Evolutionary conservation across 2,888 invertebrate genomes (phyloP), one percentile per base, ranked within the genome.

Genomic region (Epinotia demarniana): DNA sequence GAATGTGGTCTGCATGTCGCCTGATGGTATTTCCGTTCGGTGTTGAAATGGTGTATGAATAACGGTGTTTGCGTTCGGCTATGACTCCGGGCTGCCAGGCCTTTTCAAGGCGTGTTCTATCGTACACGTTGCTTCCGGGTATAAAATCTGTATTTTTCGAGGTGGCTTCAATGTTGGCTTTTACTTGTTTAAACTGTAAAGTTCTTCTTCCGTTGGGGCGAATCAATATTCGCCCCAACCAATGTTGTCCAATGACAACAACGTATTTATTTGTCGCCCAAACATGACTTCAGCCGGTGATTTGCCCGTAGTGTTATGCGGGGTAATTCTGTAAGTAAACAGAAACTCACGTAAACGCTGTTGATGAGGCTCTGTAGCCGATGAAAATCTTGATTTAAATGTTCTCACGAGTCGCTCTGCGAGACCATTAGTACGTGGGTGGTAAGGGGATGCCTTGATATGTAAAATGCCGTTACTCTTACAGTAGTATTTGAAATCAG

Each of bases 271-370:
- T 19, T 64, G 64, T 3, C 72, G 27, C 1, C 72, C 72, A 64
- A 72, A 64, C 72, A 72, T 72, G 2, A 72, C 23, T 57, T 64
- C 62, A 5, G 64, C 64, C 5, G 64, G 64, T 53, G 43, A 43
- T 27, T 57, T 58, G 11, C 66, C 58, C 16, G 64, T 64, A 12
- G 66, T 66, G 23, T 9, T 64, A n/a, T 72, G 64, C 5, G 64
- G 72, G 4, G 72, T 72, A 6, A 43, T 66, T 18, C 72, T 33
- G n/a, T 73, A 73, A 1, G 53, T 60, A n/a, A 73, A 67, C 13
- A 68, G 49, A 49, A 68, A 73, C 11, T 73, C 19, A 39, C 19
- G 18, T 12, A 73, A 61, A 4, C 58, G 73, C n/a, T 68, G 67
- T 18, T 73, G n/a, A 2, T 58, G 46, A 33, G 58, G 16, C 13